Evolutionary conservation across 2,888 invertebrate species (phyloP), one percentile per base, ranked within the genome.

Genomic region (Lepidochitona cinerea): DNA sequence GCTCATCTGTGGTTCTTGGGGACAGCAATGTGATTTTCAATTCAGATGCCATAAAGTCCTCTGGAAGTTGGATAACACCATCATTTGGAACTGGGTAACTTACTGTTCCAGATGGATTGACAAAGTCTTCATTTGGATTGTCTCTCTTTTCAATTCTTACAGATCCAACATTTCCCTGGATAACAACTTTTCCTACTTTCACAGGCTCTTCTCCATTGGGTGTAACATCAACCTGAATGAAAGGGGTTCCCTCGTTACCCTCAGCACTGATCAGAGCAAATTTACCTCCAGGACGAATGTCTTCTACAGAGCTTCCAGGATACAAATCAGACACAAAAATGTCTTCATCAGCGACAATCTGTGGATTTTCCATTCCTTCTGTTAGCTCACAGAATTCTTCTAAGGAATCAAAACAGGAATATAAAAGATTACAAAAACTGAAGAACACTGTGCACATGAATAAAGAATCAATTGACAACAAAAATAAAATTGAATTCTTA

Each of bases 291-390:
- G 69, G 69, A 23, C 69, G 69, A 18, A 69, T 69, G 4, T 69
- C 36, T 14, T 29, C n/a, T 0, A n/a, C 9, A 33, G 69, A 52
- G 7, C 35, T 35, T 12, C 6, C 14, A 9, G 35, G 49, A 32
- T 35, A 32, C n/a, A 69, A 32, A 6, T 49, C 52, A 29, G 69
- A 52, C 35, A 52, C 54, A 6, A 3, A 36, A n/a, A 69, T 69
- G 26, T 14, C 7, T 0, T 29, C 18, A 23, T 69, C 69, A 5
- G 69, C 52, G 9, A 69, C 18, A 5, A 26, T 23, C 23, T 52
- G 23, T 36, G 35, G 23, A n/a, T 23, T 52, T n/a, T 69, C 35
- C 69, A 69, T 33, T 33, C 69, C 69, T 12, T 69, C 69, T 14
- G 14, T 18, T 36, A 69, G 53, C 2, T 0, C 14, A 53, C 69